Percentiles rank a stretch among this genome's conserved stretches.
Conservation (phyloP, 2,113 vertebrate species). For the Megaceryle maxima region DNA sequence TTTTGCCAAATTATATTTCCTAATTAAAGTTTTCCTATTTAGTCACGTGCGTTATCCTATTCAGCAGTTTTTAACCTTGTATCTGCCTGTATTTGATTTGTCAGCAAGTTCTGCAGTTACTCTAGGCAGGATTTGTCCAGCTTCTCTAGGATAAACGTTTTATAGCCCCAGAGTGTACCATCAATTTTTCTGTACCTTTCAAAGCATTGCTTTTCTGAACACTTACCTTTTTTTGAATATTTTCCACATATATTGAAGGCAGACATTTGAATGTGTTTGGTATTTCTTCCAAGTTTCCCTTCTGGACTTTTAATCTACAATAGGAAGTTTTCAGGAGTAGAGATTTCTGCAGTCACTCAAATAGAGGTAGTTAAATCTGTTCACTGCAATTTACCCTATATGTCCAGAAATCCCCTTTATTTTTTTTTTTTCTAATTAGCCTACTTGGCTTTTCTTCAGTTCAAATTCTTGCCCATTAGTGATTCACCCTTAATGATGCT, state of each 20-base stretch:
- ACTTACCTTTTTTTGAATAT: background rate
- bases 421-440: background rate
- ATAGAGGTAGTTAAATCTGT: background rate
- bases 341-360: background rate
- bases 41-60: background rate
- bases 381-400: background rate
- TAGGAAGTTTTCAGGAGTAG: background rate
- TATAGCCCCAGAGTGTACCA: too few relatives aligned
- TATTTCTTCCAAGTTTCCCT: background rate
- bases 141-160: background rate
- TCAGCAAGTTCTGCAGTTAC: background rate
- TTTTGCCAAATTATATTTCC: background rate
- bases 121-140: background rate
- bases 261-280: background rate
- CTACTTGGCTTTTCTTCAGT: conserved; percentile 13
- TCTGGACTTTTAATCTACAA: background rate
- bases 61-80: background rate
- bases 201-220: background rate
- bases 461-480: background rate
- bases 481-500: conserved; percentile 4
- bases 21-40: background rate
- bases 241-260: background rate
- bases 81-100: background rate
- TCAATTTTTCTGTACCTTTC: background rate
- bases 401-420: background rate